Evolutionary conservation across 2,797 vertebrate species (phyloP), one percentile per base, ranked within the genome.

Genomic region (Anabacerthia variegaticeps): DNA sequence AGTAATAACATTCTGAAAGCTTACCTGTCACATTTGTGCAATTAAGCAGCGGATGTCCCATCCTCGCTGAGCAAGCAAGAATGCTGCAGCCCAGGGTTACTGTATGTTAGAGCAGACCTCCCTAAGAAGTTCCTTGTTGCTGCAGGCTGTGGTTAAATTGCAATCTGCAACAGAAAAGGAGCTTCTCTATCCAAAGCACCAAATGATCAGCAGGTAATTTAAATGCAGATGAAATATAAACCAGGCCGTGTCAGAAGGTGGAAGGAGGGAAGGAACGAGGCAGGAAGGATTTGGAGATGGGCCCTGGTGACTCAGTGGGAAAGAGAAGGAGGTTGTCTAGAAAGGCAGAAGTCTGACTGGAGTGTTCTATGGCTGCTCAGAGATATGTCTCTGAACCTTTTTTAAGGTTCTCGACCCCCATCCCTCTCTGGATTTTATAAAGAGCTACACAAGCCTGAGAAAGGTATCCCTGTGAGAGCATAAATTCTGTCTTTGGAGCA

Each of bases 21-120:
- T 86, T 78, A 55, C 88, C 55, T 95, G 83, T 81, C 62, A 73
- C n/a, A 66, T 86, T 69, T 37, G 52, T 48, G 69, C 92, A 86
- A 4, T 90, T 92, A 84, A 34, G 62, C 62, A 73, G 67, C 0
- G 2, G 36, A 72, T 80, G 80, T 55, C 28, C 66, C 36, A 27
- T 62, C 54, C 51, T 81, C 0, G 2, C 73, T 93, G 85, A 87
- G 48, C 71, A 54, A 76, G 90, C 76, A 88, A 39, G 86, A 95
- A 62, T 52, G 23, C 46, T 84, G 82, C 54, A 73, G 81, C 39
- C 18, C 23, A 63, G 46, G 39, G 22, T 93, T 81, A 24, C 1
- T 55, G 32, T 37, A 34, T 63, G 51, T 77, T 73, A 55, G 66
- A 83, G 22, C 27, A 56, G 61, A 54, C 27, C 58, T 92, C 68